Percentiles rank a stretch among this genome's conserved stretches.
These are phyloP conservation scores for Limenitis camilla DNA, from an alignment of 2,888 invertebrate species.

Conservation along the genomic window DNA sequence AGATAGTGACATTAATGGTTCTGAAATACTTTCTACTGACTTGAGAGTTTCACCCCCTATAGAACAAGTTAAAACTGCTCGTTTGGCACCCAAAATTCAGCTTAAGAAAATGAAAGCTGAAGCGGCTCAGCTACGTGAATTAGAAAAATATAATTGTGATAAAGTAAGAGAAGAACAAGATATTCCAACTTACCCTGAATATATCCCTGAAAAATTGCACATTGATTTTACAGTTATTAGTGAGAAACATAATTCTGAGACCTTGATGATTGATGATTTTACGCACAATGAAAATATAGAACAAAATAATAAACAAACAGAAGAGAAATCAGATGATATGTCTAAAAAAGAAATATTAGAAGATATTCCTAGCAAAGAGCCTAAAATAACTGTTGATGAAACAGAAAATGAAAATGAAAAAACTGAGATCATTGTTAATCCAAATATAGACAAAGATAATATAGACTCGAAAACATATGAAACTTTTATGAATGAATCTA, in stretches of 20 bases:
- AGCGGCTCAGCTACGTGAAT: conserved; percentile 53
- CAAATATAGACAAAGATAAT: conserved; percentile 2
- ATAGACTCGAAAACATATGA: conserved; percentile 24
- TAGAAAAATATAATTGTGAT: conserved; percentile 30
- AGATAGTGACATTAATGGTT: conserved; percentile 58
- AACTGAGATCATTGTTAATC: not conserved
- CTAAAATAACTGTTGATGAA: conserved; percentile 1
- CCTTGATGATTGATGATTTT: conserved; percentile 7
- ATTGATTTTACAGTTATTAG: conserved; percentile 26
- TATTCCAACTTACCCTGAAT: conserved; percentile 19
- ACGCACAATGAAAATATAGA: conserved; percentile 13
- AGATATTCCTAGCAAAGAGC: conserved; percentile 5
- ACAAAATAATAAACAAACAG: not conserved
- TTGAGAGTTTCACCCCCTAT: conserved; percentile 57
- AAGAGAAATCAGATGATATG: not conserved
- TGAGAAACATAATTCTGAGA: conserved; percentile 24
- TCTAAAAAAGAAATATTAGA: not conserved
- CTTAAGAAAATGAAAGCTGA: conserved; percentile 70
- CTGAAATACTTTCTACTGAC: conserved; percentile 53
- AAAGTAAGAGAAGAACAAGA: conserved; percentile 21
- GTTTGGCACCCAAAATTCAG: conserved; percentile 71
- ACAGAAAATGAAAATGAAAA: conserved; percentile 4
- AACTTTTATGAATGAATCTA: conserved; percentile 56
- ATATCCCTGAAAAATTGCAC: conserved; percentile 21
- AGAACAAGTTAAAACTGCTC: conserved; percentile 72